Conservation (phyloP, 2,113 vertebrate species). For the Pseudorasbora parva region DNA sequence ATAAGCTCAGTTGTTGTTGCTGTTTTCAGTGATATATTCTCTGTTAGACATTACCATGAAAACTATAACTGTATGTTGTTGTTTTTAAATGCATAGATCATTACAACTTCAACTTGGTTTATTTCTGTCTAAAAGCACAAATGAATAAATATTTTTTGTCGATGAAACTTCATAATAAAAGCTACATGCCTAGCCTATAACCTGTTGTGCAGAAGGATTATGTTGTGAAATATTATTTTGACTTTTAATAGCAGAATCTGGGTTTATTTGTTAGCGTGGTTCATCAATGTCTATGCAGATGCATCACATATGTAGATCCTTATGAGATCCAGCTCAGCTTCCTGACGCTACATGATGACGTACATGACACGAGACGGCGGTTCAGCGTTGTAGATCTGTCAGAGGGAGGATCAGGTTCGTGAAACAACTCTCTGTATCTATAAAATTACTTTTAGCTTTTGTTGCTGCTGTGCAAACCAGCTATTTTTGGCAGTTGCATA, state of each 20-base stretch:
- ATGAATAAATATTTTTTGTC: slow-evolving; percentile 25
- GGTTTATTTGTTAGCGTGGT: neutral
- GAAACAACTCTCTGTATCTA: neutral
- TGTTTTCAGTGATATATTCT: slow-evolving; percentile 9
- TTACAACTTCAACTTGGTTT: neutral
- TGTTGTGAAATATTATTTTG: neutral
- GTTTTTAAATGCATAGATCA: neutral
- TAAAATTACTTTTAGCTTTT: neutral
- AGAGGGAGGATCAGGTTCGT: slow-evolving; percentile 28
- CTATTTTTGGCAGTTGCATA: too few relatives aligned
- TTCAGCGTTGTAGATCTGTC: neutral
- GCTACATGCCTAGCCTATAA: neutral
- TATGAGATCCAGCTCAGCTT: neutral
- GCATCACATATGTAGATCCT: neutral
- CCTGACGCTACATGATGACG: slow-evolving; percentile 29
- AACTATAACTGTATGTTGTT: slow-evolving; percentile 30
- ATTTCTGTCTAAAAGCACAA: slow-evolving; percentile 36
- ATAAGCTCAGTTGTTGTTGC: neutral
- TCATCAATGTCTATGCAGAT: neutral
- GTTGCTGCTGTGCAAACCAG: neutral
- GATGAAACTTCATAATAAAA: slow-evolving; percentile 40
- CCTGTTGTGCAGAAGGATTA: neutral
- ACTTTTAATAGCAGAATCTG: neutral
- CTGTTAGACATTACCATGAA: slow-evolving; percentile 50
- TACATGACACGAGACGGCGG: slow-evolving; percentile 16